Conservation (phyloP, 2,113 vertebrate genomes). For the Trichechus manatus region DNA sequence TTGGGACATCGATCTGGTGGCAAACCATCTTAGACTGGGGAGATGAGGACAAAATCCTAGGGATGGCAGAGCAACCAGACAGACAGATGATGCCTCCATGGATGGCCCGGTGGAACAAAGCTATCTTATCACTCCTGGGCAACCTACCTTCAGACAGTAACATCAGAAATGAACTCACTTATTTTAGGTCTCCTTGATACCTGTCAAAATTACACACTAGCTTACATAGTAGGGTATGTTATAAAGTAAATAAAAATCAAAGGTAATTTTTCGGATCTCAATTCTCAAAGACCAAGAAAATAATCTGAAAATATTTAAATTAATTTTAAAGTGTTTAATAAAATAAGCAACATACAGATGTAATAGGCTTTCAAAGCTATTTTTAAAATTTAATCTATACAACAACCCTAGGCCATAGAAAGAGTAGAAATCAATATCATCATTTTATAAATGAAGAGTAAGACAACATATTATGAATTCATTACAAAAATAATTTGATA, state of each 20-base stretch:
- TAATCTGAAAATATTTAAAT: not conserved
- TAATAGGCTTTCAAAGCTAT: constrained; percentile 20
- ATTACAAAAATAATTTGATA: constrained; percentile 32
- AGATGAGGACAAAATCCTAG: not conserved
- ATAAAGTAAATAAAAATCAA: constrained; percentile 30
- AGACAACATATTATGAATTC: constrained; percentile 41
- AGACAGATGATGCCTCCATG: not conserved
- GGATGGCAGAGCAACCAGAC: not conserved
- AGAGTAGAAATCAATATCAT: not conserved
- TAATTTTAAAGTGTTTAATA: constrained; percentile 3
- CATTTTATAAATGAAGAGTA: constrained; percentile 19
- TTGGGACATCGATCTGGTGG: not conserved
- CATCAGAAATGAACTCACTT: not conserved
- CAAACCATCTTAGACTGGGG: not conserved
- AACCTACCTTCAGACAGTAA: not conserved
- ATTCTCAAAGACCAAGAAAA: constrained; percentile 36
- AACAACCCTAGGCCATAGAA: not conserved
- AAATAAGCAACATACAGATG: not conserved
- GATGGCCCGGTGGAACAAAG: not conserved
- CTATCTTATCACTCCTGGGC: not conserved
- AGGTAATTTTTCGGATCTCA: constrained; percentile 33
- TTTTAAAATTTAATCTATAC: constrained; percentile 44
- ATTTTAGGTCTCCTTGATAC: not conserved
- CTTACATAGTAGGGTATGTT: not conserved
- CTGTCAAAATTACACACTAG: not conserved